These are phyloP conservation scores for Ruditapes philippinarum DNA, from an alignment of 1,140 invertebrate species.

Conservation along the genomic window DNA sequence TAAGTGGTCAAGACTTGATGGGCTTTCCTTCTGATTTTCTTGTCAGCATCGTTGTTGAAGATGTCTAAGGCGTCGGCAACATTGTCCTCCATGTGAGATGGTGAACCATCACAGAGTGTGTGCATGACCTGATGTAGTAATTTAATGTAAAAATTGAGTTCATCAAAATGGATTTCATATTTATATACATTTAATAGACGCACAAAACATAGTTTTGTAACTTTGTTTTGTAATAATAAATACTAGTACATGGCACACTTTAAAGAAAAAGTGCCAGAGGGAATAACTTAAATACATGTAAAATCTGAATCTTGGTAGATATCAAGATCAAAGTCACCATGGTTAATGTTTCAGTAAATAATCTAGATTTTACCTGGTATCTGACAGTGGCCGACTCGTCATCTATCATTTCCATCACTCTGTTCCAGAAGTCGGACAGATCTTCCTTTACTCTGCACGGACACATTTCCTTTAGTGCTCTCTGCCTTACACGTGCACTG, in stretches of 20 bases:
- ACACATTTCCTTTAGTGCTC: constrained; percentile 85
- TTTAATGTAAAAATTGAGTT: too few relatives aligned
- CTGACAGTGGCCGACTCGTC: constrained; percentile 81
- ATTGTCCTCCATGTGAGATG: constrained; percentile 80
- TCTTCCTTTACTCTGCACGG: constrained; percentile 85
- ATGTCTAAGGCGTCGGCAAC: constrained; percentile 81
- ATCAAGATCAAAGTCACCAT: too few relatives aligned
- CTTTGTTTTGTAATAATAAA: too few relatives aligned
- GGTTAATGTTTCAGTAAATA: too few relatives aligned
- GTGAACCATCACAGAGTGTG: constrained; percentile 85
- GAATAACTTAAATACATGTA: too few relatives aligned
- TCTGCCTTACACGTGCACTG: constrained; percentile 80
- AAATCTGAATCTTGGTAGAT: too few relatives aligned
- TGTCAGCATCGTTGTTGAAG: constrained; percentile 83
- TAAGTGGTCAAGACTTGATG: constrained; percentile 83
- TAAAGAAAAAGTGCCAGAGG: too few relatives aligned
- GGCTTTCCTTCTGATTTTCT: constrained; percentile 81
- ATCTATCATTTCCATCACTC: constrained; percentile 83
- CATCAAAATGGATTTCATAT: too few relatives aligned
- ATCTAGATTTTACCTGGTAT: constrained; percentile 72
- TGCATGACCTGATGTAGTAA: constrained; percentile 83
- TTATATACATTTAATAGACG: too few relatives aligned
- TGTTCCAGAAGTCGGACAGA: constrained; percentile 83
- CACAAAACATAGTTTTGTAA: too few relatives aligned
- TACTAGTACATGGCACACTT: too few relatives aligned